A percentile compares a stretch with the other conserved stretches of the same genome.
Evolutionary conservation across 2,888 invertebrate genomes (phyloP).

Genomic region (Sphaerophoria taeniata): DNA sequence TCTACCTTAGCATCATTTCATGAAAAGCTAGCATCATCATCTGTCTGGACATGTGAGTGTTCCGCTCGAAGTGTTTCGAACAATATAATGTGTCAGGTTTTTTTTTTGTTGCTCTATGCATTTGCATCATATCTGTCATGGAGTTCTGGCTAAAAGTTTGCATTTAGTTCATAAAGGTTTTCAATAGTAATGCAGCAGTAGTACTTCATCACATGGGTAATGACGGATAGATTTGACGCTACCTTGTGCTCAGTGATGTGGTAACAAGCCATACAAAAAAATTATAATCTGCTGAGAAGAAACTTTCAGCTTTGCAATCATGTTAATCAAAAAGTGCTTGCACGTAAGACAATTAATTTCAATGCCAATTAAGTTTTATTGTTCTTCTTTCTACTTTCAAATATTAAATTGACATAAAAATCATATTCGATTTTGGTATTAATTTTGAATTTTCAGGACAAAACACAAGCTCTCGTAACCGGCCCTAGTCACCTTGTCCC

Average conservation of each 20-base stretch:
- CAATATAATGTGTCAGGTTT: slow-evolving; percentile 67
- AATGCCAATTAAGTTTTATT: too few relatives aligned
- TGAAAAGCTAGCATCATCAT: slow-evolving; percentile 17
- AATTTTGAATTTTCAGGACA: background rate
- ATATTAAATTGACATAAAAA: background rate
- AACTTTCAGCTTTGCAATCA: too few relatives aligned
- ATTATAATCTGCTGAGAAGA: background rate
- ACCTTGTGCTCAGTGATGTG: slow-evolving; percentile 69
- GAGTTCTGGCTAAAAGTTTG: slow-evolving; percentile 42
- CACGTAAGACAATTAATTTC: too few relatives aligned
- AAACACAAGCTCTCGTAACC: background rate
- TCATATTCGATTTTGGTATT: background rate
- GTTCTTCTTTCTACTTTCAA: background rate
- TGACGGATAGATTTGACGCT: slow-evolving; percentile 69
- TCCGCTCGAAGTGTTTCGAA: slow-evolving; percentile 63
- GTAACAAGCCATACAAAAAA: slow-evolving; percentile 28
- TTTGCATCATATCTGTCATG: slow-evolving; percentile 63
- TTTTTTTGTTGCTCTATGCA: slow-evolving; percentile 37
- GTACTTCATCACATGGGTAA: slow-evolving; percentile 46
- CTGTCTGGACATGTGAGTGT: slow-evolving; percentile 68
- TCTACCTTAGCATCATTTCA: slow-evolving; percentile 37
- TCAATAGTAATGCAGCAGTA: slow-evolving; percentile 24
- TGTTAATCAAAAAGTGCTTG: too few relatives aligned
- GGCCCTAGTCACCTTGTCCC: too few relatives aligned
- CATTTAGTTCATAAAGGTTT: slow-evolving; percentile 51